Percentiles rank a stretch among this genome's conserved stretches.
phyloP scores from a whole-genome alignment of 2,113 vertebrate genomes.

The Lepisosteus oculatus region DNA sequence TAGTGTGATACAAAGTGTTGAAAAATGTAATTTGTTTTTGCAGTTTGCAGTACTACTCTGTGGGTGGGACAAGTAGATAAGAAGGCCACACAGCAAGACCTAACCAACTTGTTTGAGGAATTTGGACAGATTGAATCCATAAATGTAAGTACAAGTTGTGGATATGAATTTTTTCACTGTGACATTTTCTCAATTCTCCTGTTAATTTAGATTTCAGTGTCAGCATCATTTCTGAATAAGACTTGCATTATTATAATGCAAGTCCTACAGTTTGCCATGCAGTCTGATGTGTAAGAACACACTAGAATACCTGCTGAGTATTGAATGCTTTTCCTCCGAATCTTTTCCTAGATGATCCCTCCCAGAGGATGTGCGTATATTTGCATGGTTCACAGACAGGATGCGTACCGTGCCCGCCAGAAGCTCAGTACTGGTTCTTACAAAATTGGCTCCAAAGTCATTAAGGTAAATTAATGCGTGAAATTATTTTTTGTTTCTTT shows the following conservation, averaged over 20 bases:
- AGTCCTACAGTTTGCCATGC: no score
- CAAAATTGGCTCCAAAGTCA: slow-evolving; percentile 97
- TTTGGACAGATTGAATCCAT: slow-evolving; percentile 99
- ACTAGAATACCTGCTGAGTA: no score
- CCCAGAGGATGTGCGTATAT: slow-evolving; percentile 97
- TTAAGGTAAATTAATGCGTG: slow-evolving; percentile 74
- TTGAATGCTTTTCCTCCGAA: background rate
- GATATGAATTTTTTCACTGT: no score
- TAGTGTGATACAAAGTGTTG: no score
- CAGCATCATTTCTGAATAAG: no score
- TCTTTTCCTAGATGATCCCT: slow-evolving; percentile 86
- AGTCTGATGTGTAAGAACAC: no score
- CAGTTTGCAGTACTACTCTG: slow-evolving; percentile 96
- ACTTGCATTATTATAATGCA: no score
- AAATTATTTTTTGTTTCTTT: slow-evolving; percentile 11
- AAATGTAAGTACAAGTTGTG: slow-evolving; percentile 74
- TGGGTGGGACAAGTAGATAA: slow-evolving; percentile 99
- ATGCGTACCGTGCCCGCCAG: slow-evolving; percentile 89
- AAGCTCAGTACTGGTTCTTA: slow-evolving; percentile 94
- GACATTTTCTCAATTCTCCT: no score
- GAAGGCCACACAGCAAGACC: slow-evolving; percentile 95
- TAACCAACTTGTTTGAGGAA: slow-evolving; percentile 97
- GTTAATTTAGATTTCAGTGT: no score
- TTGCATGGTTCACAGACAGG: slow-evolving; percentile 97
- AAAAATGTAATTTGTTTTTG: background rate